These are phyloP conservation scores for Papilio aristodemus DNA, from an alignment of 1,140 invertebrate species.

Conservation along the genomic window DNA sequence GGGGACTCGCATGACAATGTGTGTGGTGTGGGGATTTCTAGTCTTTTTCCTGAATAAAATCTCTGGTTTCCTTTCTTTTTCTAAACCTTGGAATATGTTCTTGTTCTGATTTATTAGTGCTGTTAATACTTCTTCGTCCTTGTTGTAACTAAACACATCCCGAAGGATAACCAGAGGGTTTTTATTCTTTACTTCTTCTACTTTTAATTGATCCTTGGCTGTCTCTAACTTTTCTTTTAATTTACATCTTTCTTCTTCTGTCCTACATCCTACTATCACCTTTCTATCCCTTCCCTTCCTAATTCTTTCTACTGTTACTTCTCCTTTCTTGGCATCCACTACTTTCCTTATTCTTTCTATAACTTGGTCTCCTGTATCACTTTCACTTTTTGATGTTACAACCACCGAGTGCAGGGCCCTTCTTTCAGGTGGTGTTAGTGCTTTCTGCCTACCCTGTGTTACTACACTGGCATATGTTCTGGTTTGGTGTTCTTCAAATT, in stretches of 20 bases:
- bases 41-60: conserved; percentile 4
- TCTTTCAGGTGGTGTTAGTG: too few relatives aligned
- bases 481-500: too few relatives aligned
- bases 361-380: too few relatives aligned
- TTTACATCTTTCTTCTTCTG: conserved; percentile 15
- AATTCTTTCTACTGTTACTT: too few relatives aligned
- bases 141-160: conserved; percentile 2
- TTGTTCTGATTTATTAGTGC: conserved; percentile 29
- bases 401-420: too few relatives aligned
- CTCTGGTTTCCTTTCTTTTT: conserved; percentile 15
- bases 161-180: conserved; percentile 17
- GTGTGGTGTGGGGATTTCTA: conserved; percentile 21
- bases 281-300: too few relatives aligned
- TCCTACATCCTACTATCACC: conserved; percentile 15
- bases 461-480: too few relatives aligned
- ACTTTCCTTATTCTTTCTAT: too few relatives aligned
- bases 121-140: conserved; percentile 17
- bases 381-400: too few relatives aligned
- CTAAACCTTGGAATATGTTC: neutral
- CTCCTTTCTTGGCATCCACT: too few relatives aligned
- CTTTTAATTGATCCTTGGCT: neutral
- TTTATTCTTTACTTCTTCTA: conserved; percentile 21
- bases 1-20: conserved; percentile 9
- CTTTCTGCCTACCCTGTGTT: too few relatives aligned
- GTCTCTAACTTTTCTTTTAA: conserved; percentile 4